Base-by-base conservation (phyloP, 2,888 invertebrate species). In the Myopa testacea region DNA sequence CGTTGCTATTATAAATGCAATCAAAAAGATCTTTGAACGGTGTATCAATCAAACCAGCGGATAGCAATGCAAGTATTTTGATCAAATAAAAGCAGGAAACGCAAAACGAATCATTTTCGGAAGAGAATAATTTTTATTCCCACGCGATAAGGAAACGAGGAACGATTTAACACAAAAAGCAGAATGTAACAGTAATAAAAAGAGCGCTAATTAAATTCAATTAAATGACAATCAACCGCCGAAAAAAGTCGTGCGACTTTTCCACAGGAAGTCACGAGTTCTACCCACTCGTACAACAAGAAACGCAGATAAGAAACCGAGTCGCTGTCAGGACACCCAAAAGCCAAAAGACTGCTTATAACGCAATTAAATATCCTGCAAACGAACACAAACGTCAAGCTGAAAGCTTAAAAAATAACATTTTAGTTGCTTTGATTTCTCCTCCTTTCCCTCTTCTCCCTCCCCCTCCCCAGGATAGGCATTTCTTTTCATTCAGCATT, bases 181-280 rank as follows among this genome's bases (percentile, higher is more conserved):
- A 3, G 34, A 38, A 50, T 12, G 16, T 74, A 50, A 34, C 37
- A 74, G 12, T 68, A 26, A 67, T 58, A 78, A 80, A 75, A 75
- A 77, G 76, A 82, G 84, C 85, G 84, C 87, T 88, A 87, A 88
- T 87, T 87, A 87, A 88, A 87, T 87, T 88, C 88, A 87, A 87
- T 88, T 88, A 87, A 88, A 88, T 84, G 85, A 84, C 88, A 87
- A 87, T 87, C 88, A 87, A 88, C 86, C 86, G 86, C 84, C 85
- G 87, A 37, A 77, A 75, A 80, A 75, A 76, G 69, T 37, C 19
- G 19, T 34, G 50, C n/a, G 50, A 69, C n/a, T n/a, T 50, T 50
- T 70, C 62, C 70, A 72, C 70, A 78, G 71, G 72, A 80, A 79
- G 78, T 78, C 80, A 79, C 78, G 80, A 71, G 72, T 65, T 65